phyloP scores from a whole-genome alignment of 2,888 invertebrate species.

The Chloroclystis v-ata region DNA sequence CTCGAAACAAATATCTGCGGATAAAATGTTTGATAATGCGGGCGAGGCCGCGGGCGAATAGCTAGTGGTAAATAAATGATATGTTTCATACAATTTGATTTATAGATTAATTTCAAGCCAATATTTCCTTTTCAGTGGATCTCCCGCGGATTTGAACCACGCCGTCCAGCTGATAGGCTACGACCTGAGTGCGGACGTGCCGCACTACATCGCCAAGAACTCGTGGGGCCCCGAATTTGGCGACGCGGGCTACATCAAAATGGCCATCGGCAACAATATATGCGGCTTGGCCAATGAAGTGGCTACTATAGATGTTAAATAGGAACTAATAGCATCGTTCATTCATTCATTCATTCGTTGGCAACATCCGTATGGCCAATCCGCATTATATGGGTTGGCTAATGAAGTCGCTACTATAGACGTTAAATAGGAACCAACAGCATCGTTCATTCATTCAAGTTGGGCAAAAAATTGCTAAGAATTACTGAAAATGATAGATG shows the following conservation, averaged over 20 bases:
- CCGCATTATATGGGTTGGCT: conserved; percentile 86
- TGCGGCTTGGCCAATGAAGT: conserved; percentile 89
- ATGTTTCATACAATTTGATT: no score
- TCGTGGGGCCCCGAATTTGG: conserved; percentile 91
- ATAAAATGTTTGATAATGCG: no score
- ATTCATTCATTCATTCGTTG: no score
- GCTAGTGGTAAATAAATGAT: no score
- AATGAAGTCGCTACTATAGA: conserved; percentile 83
- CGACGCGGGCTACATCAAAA: conserved; percentile 84
- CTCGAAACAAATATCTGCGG: no score
- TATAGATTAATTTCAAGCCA: background rate
- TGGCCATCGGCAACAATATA: conserved; percentile 85
- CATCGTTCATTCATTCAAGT: no score
- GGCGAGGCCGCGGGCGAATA: no score
- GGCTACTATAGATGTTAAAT: conserved; percentile 74
- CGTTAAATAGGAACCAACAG: conserved; percentile 42
- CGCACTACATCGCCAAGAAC: conserved; percentile 90
- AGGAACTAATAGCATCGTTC: no score
- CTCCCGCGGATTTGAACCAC: conserved; percentile 82
- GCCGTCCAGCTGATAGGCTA: conserved; percentile 92
- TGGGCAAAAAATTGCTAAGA: no score
- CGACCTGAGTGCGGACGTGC: conserved; percentile 83
- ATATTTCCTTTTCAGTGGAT: conserved; percentile 55
- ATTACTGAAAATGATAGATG: no score
- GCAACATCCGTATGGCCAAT: conserved; percentile 87